Percentiles rank a stretch among this genome's conserved stretches.
Evolutionary conservation across 2,888 invertebrate species (phyloP).

Genomic region (Drosophila infuscata): DNA sequence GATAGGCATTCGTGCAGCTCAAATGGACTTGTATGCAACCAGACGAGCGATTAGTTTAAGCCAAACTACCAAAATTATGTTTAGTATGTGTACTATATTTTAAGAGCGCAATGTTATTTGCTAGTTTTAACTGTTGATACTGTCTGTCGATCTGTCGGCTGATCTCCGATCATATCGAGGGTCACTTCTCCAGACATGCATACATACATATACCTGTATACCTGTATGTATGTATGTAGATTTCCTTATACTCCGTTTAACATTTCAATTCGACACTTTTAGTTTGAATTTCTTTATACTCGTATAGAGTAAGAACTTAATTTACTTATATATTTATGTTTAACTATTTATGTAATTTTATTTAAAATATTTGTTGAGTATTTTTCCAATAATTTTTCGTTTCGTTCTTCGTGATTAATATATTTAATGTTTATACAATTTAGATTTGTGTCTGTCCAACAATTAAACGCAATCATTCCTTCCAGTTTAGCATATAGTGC

Average conservation of each 20-base stretch:
- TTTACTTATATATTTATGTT: constrained; percentile 35
- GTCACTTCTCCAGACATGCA: constrained; percentile 16
- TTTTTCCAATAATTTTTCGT: constrained; percentile 24
- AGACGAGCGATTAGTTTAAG: constrained; percentile 66
- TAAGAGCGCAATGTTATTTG: constrained; percentile 64
- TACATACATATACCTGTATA: neutral
- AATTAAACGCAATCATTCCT: constrained; percentile 78
- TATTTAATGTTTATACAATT: constrained; percentile 60
- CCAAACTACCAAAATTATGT: constrained; percentile 74
- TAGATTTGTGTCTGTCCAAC: constrained; percentile 67
- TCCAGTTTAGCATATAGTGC: constrained; percentile 75
- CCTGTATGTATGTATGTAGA: neutral
- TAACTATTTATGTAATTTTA: constrained; percentile 29
- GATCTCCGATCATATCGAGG: constrained; percentile 10
- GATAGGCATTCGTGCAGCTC: constrained; percentile 56
- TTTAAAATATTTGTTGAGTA: constrained; percentile 41
- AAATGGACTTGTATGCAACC: constrained; percentile 31
- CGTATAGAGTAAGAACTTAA: constrained; percentile 29
- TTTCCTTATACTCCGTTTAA: constrained; percentile 18
- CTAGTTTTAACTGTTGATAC: constrained; percentile 49
- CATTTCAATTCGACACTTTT: constrained; percentile 2
- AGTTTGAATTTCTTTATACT: constrained; percentile 11
- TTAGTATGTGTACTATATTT: constrained; percentile 54
- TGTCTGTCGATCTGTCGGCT: constrained; percentile 14
- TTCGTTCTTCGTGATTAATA: constrained; percentile 25